Evolutionary conservation across 2,113 vertebrate species (phyloP).

Genomic region (Apteryx mantelli): DNA sequence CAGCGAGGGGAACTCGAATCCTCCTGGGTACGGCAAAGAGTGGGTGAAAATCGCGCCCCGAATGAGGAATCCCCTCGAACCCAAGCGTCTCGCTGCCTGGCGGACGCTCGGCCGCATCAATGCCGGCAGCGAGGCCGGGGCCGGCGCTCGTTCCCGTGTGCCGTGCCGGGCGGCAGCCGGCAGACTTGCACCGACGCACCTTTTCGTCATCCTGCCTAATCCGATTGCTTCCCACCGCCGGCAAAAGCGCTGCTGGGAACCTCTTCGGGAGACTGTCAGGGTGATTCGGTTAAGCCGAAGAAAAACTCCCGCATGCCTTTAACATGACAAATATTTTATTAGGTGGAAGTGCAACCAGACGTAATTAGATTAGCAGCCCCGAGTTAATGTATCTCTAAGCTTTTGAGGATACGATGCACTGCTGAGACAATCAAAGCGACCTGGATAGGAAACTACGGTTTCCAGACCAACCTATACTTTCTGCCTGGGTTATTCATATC

Average conservation of each 20-base stretch:
- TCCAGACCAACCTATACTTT: not conserved
- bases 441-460: not conserved
- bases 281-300: constrained; percentile 60
- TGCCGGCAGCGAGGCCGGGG: too few relatives aligned
- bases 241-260: constrained; percentile 31
- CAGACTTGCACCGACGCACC: not conserved
- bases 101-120: too few relatives aligned
- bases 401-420: not conserved
- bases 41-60: not conserved
- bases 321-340: constrained; percentile 58
- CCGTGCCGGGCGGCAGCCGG: too few relatives aligned
- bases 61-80: not conserved
- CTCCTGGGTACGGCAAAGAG: not conserved
- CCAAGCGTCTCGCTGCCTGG: not conserved
- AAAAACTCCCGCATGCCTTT: constrained; percentile 35
- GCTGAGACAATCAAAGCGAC: not conserved
- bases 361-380: constrained; percentile 46
- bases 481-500: not conserved
- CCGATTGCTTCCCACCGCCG: constrained; percentile 12
- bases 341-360: constrained; percentile 40
- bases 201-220: not conserved
- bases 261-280: constrained; percentile 19
- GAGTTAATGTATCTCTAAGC: constrained; percentile 42
- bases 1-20: not conserved
- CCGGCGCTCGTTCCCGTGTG: too few relatives aligned